A percentile compares a stretch with the other conserved stretches of the same genome.
phyloP scores from a whole-genome alignment of 2,888 invertebrate species.

The Dysmachus trigonus region DNA sequence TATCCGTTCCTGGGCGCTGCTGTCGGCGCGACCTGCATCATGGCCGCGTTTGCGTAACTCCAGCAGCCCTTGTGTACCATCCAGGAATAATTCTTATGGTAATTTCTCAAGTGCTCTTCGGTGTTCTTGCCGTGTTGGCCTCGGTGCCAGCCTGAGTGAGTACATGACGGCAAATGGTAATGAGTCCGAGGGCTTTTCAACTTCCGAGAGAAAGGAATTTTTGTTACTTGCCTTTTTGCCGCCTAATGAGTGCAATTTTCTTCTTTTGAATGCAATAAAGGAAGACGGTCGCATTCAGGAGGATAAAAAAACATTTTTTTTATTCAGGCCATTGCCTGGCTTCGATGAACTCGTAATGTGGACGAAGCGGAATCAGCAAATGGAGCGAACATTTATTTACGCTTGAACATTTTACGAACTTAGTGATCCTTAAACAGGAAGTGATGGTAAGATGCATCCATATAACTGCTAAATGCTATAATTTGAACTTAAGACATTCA shows the following conservation, averaged over 20 bases:
- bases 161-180: not conserved
- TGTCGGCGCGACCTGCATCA: not conserved
- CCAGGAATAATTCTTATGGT: constrained; percentile 27
- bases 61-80: constrained; percentile 5
- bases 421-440: not conserved
- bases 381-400: not conserved
- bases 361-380: not conserved
- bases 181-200: constrained; percentile 17
- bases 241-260: constrained; percentile 21
- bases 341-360: not conserved
- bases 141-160: not conserved
- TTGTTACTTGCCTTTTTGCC: constrained; percentile 5
- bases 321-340: not conserved
- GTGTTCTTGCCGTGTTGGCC: not conserved
- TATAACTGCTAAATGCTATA: too few species aligned
- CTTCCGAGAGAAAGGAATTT: not conserved
- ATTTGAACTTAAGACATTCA: not conserved
- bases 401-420: not conserved
- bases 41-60: not conserved
- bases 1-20: not conserved
- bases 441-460: not conserved
- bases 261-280: not conserved
- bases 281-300: not conserved
- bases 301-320: not conserved
- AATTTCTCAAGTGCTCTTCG: constrained; percentile 19